phyloP scores from a whole-genome alignment of 2,113 vertebrate species.

The Nestor notabilis region DNA sequence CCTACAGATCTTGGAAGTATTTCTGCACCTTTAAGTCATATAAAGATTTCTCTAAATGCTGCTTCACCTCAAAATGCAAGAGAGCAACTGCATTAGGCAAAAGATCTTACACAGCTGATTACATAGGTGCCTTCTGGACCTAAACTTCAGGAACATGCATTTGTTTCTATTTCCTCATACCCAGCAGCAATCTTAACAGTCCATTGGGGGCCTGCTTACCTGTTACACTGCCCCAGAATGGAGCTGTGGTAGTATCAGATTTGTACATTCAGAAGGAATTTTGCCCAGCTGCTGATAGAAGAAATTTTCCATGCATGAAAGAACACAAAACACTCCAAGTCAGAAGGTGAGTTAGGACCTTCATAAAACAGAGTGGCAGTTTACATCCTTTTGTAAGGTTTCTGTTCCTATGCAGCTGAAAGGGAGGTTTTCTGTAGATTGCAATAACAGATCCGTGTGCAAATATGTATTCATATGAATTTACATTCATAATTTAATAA shows the following conservation, averaged over 20 bases:
- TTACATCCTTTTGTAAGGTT: not conserved
- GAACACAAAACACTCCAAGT: not conserved
- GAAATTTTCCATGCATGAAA: not conserved
- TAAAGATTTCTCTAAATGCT: not conserved
- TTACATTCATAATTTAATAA: not conserved
- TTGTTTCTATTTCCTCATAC: not conserved
- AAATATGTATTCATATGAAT: not conserved
- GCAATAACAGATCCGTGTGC: not conserved
- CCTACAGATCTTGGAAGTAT: not conserved
- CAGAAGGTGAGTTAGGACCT: not conserved
- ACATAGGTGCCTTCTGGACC: not conserved
- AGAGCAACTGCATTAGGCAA: not conserved
- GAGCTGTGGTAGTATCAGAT: not conserved
- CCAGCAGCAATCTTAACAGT: not conserved
- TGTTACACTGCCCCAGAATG: not conserved
- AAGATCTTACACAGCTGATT: not conserved
- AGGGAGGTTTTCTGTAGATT: not conserved
- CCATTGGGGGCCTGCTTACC: not conserved
- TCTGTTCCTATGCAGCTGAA: not conserved
- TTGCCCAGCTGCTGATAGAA: not conserved
- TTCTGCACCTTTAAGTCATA: not conserved
- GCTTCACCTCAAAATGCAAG: not conserved
- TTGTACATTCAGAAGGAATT: not conserved
- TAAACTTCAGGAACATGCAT: not conserved
- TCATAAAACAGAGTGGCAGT: not conserved